Evolutionary conservation across 2,888 invertebrate species (phyloP).

Genomic region (Carterocephalus palaemon): DNA sequence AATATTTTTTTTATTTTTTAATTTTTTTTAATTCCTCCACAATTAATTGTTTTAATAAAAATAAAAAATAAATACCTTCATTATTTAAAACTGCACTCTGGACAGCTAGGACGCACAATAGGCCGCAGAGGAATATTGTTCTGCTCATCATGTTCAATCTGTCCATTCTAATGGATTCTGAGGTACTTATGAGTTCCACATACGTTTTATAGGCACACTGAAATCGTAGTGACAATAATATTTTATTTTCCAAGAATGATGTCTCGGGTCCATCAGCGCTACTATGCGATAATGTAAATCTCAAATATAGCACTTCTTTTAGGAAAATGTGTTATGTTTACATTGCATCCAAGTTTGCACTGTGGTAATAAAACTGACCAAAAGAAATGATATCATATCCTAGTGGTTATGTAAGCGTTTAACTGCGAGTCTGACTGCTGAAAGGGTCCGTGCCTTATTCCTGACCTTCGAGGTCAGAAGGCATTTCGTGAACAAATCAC

Average conservation of each 20-base stretch:
- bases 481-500: no score
- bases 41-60: constrained; percentile 10
- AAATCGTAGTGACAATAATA: constrained; percentile 35
- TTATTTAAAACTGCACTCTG: constrained; percentile 37
- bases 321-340: constrained; percentile 41
- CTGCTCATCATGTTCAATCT: constrained; percentile 40
- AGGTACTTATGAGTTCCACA: constrained; percentile 25
- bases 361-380: constrained; percentile 15
- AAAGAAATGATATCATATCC: constrained; percentile 24
- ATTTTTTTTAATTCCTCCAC: no score
- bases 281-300: constrained; percentile 46
- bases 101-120: constrained; percentile 36
- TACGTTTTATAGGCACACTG: constrained; percentile 50
- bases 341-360: constrained; percentile 21
- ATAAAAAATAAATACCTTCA: constrained; percentile 26
- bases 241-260: constrained; percentile 53
- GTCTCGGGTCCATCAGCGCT: constrained; percentile 35
- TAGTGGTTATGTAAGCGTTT: constrained; percentile 6
- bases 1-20: no score
- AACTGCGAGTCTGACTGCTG: no score
- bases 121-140: constrained; percentile 36
- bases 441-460: no score
- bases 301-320: constrained; percentile 38
- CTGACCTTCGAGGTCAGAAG: not conserved
- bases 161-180: constrained; percentile 38